A percentile compares a stretch with the other conserved stretches of the same genome.
Conservation (phyloP, 2,113 vertebrate species). For the Microcebus jonahi region DNA sequence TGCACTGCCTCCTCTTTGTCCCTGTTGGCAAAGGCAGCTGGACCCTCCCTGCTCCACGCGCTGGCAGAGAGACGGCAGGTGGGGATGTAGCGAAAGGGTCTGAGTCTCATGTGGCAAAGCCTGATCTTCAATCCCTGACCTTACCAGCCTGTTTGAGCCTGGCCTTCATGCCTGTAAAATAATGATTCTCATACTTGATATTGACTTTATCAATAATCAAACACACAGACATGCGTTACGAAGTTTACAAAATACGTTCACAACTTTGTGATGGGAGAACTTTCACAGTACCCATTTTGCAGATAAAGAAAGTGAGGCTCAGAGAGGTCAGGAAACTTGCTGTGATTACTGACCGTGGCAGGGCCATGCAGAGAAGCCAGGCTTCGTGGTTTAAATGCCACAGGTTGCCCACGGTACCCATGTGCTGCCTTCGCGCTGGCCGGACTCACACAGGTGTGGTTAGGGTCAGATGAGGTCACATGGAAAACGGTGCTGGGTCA, state of each 20-base stretch:
- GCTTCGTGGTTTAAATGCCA: not conserved
- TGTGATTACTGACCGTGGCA: no score
- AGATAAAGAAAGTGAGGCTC: not conserved
- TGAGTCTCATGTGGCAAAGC: not conserved
- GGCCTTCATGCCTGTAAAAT: not conserved
- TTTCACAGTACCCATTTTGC: not conserved
- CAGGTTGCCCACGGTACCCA: not conserved
- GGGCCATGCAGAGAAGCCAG: not conserved
- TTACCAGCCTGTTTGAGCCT: not conserved
- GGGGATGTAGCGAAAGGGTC: not conserved
- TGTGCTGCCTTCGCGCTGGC: fast-evolving
- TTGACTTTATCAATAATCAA: not conserved
- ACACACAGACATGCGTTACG: not conserved
- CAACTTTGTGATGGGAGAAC: not conserved
- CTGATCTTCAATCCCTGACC: not conserved
- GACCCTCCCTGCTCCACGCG: no score
- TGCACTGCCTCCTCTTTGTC: no score
- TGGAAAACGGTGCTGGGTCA: fast-evolving
- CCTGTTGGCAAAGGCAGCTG: not conserved
- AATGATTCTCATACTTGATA: not conserved
- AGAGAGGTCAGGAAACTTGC: not conserved
- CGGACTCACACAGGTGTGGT: not conserved
- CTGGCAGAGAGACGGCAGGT: not conserved
- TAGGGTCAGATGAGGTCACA: not conserved
- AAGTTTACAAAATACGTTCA: not conserved